Base-by-base conservation (phyloP, 2,113 vertebrate genomes). In the Telmatochromis brachygnathus region DNA sequence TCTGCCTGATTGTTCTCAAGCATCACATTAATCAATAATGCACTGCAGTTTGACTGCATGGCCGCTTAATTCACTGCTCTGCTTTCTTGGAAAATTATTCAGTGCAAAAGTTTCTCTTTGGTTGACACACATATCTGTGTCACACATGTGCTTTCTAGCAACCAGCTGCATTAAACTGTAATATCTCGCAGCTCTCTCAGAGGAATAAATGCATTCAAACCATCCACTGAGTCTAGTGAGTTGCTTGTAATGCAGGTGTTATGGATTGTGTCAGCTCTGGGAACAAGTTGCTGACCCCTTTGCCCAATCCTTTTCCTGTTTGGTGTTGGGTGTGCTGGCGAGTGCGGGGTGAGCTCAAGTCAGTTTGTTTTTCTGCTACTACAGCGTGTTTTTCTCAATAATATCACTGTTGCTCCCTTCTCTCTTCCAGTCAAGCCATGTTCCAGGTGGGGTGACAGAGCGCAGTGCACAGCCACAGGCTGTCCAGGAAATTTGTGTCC, bases 401-500 rank as follows among this genome's bases (percentile, higher is more conserved):
- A 89, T 86, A 70, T 82, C 70, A 79, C 85, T 45, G 15, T 84
- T 85, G 86, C 54, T 49, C 80, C 81, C 77, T 79, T 87, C 65
- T 85, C 86, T 89, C 85, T 51, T 87, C 87, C 82, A 81, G 90
- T 94, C 91, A 92, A 85, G 90, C 90, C 85, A 82, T 70, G 89
- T 93, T 93, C 92, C 95, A 96, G 94, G 95, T 96, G 94, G 91
- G 90, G 90, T 91, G 94, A 94, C 90, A 92, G 82, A 92, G 89
- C 91, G 3, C 91, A 88, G 89, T 83, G 47, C 79, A 87, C 82
- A 89, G 89, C 90, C 45, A 90, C 90, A 91, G 91, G 87, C 91
- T 84, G 91, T 93, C 92, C 95, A 96, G 96, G 96, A 97, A 96
- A 96, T 95, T 92, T 94, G 90, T 93, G 91, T 94, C 91, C 93